Percentiles rank a stretch among this genome's conserved stretches.
Evolutionary conservation across 2,888 invertebrate genomes (phyloP).

Genomic region (Oscheius myriophilus): DNA sequence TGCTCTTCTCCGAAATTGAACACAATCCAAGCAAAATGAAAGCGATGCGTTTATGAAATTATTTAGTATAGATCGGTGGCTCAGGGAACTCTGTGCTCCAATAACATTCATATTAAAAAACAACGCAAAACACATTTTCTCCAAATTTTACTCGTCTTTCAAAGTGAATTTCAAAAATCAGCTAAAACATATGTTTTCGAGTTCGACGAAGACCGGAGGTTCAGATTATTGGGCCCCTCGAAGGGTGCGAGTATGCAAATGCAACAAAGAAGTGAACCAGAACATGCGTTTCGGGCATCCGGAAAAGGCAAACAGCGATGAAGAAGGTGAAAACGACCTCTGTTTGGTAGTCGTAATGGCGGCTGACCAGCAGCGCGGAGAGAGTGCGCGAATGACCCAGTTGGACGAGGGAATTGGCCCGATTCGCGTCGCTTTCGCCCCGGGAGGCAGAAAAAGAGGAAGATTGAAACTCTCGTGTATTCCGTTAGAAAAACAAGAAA

Average conservation of each 20-base stretch:
- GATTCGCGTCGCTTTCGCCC: conserved; percentile 23
- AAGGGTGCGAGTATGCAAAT: neutral
- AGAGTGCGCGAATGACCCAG: conserved; percentile 29
- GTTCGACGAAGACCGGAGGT: too few species aligned
- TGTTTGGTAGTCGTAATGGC: conserved; percentile 22
- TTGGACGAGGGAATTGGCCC: conserved; percentile 23
- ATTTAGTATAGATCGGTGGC: too few species aligned
- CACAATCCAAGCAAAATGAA: too few species aligned
- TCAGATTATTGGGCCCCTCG: too few species aligned
- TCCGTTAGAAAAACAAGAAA: neutral
- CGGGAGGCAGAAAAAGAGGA: conserved; percentile 8
- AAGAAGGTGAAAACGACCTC: conserved; percentile 23
- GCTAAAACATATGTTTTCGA: too few species aligned
- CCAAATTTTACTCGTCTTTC: too few species aligned
- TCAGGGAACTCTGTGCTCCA: too few species aligned
- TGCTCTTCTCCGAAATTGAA: too few species aligned
- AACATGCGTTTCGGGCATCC: neutral
- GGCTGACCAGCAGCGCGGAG: conserved; percentile 14
- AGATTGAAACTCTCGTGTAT: conserved; percentile 1
- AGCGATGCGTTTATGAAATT: too few species aligned
- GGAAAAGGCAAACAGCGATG: conserved; percentile 16
- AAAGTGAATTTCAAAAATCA: too few species aligned
- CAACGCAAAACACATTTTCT: too few species aligned
- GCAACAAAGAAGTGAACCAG: neutral
- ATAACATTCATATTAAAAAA: too few species aligned